Evolutionary conservation across 2,888 invertebrate species (phyloP), one percentile per base, ranked within the genome.

Genomic region (Cryptus armator): DNA sequence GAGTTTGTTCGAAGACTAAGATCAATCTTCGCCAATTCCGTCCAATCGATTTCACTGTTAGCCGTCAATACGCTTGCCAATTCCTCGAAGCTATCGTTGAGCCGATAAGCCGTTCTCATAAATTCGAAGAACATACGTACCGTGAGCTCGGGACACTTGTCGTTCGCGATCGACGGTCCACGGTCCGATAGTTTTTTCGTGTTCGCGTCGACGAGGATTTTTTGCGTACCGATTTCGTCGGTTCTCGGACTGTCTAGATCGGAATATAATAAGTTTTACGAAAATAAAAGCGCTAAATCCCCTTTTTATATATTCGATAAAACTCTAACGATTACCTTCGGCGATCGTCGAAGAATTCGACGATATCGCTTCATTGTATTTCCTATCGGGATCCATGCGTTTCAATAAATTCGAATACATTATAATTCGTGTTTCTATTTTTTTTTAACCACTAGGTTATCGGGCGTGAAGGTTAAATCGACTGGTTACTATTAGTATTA

Each of bases 51-150:
- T 81, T 94, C 94, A 83, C 94, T 95, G 19, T 93, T 92, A 83
- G 88, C 87, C 9, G 89, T 87, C 14, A 93, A 83, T 19, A 91
- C 88, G 14, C 92, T 90, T 0, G 94, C 91, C 46, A 94, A 89
- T 44, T 93, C 94, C 86, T 95, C 95, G 66, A 94, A 92, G 85
- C 93, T 94, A 53, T 94, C 94, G 81, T 94, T 94, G 3, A 97
- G 96, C 94, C 96, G 96, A 93, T 97, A 97, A 0, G 97, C 96
- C 7, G 96, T 96, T 92, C 96, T 96, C 94, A 97, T 95, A 90
- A 96, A 96, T 90, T 96, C 96, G 89, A 97, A 95, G 90, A 97
- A 97, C 89, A 96, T 96, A 92, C 96, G 95, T 7, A 96, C 95
- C 0, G 96, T 96, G 70, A 97, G 95, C 92, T 96, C 96, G 0